Evolutionary conservation across 2,888 invertebrate genomes (phyloP).

Genomic region (Ochropacha duplaris): DNA sequence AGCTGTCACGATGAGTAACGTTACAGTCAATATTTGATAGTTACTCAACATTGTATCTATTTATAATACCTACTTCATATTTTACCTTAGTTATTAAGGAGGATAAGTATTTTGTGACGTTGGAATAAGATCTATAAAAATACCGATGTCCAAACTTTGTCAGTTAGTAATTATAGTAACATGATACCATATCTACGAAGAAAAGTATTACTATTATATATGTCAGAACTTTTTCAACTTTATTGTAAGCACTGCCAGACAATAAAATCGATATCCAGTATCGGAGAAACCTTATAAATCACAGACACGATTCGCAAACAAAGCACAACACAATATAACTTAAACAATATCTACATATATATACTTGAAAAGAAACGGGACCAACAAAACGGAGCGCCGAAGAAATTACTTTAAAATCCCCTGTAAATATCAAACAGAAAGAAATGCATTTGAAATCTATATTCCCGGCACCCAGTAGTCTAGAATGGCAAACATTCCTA

Average conservation of each 20-base stretch:
- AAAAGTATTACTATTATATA: not conserved
- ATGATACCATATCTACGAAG: no score
- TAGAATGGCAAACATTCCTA: conserved; percentile 34
- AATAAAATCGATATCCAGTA: not conserved
- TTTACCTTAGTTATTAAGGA: no score
- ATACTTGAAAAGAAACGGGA: not conserved
- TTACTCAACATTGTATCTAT: not conserved
- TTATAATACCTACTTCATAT: not conserved
- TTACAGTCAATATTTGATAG: not conserved
- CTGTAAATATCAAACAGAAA: conserved; percentile 27
- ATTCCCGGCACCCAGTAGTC: conserved; percentile 29
- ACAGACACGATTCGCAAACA: not conserved
- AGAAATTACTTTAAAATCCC: conserved; percentile 25
- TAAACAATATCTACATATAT: not conserved
- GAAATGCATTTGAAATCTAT: conserved; percentile 39
- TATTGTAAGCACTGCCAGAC: not conserved
- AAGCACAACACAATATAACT: not conserved
- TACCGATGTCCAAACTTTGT: not conserved
- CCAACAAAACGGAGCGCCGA: not conserved
- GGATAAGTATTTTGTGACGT: not conserved
- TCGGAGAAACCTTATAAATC: not conserved
- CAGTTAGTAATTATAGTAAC: not conserved
- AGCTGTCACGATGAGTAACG: conserved; percentile 18
- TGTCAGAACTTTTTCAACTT: not conserved
- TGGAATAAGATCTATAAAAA: no score